Base-by-base conservation (phyloP, 2,888 invertebrate genomes). In the Polietes domitor region DNA sequence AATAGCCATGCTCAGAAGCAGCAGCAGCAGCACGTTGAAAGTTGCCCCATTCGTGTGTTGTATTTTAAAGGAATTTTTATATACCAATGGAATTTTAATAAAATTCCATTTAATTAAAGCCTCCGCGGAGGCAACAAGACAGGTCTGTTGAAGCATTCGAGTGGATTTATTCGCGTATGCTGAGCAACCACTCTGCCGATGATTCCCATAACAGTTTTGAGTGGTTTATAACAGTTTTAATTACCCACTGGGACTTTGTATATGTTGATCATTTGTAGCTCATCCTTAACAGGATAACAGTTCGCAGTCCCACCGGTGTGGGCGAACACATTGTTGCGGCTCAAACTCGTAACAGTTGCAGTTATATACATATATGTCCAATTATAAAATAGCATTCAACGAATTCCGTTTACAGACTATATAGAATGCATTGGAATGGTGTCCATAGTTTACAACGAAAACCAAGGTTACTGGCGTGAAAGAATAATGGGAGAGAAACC, bases 11-110 rank as follows among this genome's bases (percentile, higher is more conserved):
- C 24, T 41, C 55, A 41, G 61, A n/a, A 24, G 37, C 7, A 19
- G 17, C 47, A 58, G 37, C 47, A 28, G 28, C 28, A 15, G 12
- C 19, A 37, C 37, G 10, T 37, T 37, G 37, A 32, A 63, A 32
- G 63, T 50, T 24, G 68, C n/a, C 47, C 12, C 47, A 12, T 47
- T 2, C n/a, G 5, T 32, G n/a, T 1, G 47, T 24, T 68, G 37
- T 41, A 58, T 24, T 58, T 68, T 68, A 43, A 43, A 43, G 24
- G 41, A 41, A 68, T 68, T 68, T 43, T 43, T 41, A 41, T 68
- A 68, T 24, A 6, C 68, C 68, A 68, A 24, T 43, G 43, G 68
- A 68, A 68, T 68, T 68, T 68, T 68, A 68, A 68, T 43, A 68
- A 68, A 65, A 68, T 68, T 43, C 68, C 41, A 68, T 68, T 68